Percentiles rank a stretch among this genome's conserved stretches.
Evolutionary conservation across 1,140 invertebrate genomes (phyloP).

Genomic region (Drosophila pseudoananassae): DNA sequence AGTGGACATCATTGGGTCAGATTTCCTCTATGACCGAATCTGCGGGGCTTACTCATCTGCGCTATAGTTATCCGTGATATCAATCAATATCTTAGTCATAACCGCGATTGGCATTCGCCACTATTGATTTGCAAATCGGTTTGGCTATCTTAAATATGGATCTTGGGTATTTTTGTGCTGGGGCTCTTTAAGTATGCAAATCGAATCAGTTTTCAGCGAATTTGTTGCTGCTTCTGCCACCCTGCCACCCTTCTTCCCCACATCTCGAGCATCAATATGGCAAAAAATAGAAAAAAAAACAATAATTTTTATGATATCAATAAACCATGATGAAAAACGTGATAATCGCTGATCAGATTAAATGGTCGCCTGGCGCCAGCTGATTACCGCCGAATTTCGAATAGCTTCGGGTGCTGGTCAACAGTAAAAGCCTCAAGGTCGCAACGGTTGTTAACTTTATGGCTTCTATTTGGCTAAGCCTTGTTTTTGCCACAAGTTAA

Average conservation of each 20-base stretch:
- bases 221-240: conserved; percentile 54
- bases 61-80: conserved; percentile 65
- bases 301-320: conserved; percentile 81
- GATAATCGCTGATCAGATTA: conserved; percentile 82
- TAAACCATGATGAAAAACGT: conserved; percentile 81
- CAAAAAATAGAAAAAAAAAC: conserved; percentile 52
- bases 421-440: conserved; percentile 73
- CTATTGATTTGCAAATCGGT: conserved; percentile 70
- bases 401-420: conserved; percentile 68
- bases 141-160: conserved; percentile 68
- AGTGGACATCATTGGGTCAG: not conserved
- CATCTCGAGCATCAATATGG: conserved; percentile 10
- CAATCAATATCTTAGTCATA: conserved; percentile 60
- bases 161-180: conserved; percentile 57
- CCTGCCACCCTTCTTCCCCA: conserved; percentile 36
- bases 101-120: conserved; percentile 35
- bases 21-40: conserved; percentile 13
- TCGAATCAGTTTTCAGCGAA: conserved; percentile 56
- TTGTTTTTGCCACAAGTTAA: conserved; percentile 41
- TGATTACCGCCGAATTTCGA: conserved; percentile 65
- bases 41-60: conserved; percentile 60
- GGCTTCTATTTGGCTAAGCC: conserved; percentile 64
- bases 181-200: conserved; percentile 72
- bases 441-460: conserved; percentile 78
- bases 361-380: conserved; percentile 74